Conservation (phyloP, 37 sponge, comb jelly and placozoan genomes). For the Agelas oroides region DNA sequence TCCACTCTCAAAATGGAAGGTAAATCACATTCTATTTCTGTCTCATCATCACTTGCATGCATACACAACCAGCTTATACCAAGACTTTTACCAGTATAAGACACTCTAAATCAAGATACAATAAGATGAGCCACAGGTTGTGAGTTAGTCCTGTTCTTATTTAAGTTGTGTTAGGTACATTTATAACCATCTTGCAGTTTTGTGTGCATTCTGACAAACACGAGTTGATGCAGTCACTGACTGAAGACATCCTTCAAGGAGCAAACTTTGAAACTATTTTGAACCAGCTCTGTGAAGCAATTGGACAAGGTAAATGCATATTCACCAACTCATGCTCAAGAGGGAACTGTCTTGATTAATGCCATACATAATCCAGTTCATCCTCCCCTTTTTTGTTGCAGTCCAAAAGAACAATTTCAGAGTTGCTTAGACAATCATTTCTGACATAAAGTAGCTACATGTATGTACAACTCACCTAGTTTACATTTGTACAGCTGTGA, state of each 20-base stretch:
- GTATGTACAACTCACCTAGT: not conserved
- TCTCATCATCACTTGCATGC: not conserved
- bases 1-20: conserved; percentile 27
- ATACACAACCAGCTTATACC: not conserved
- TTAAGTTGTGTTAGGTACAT: too few species aligned
- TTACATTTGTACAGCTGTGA: not conserved
- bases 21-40: not conserved
- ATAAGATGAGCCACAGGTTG: too few species aligned
- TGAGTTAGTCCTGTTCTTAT: too few species aligned
- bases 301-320: not conserved
- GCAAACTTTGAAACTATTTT: not conserved
- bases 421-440: too few species aligned
- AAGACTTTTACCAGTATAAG: too few species aligned
- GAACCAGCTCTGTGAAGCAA: not conserved
- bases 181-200: conserved; percentile 16
- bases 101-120: too few species aligned
- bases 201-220: conserved; percentile 40
- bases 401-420: too few species aligned
- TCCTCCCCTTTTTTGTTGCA: too few species aligned
- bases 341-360: not conserved
- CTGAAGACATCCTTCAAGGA: not conserved
- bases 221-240: not conserved
- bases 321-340: not conserved
- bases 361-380: too few species aligned
- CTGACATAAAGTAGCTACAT: too few species aligned